Percentiles rank a stretch among this genome's conserved stretches.
phyloP scores from a whole-genome alignment of 2,113 vertebrate genomes.

The Pangasianodon gigas region DNA sequence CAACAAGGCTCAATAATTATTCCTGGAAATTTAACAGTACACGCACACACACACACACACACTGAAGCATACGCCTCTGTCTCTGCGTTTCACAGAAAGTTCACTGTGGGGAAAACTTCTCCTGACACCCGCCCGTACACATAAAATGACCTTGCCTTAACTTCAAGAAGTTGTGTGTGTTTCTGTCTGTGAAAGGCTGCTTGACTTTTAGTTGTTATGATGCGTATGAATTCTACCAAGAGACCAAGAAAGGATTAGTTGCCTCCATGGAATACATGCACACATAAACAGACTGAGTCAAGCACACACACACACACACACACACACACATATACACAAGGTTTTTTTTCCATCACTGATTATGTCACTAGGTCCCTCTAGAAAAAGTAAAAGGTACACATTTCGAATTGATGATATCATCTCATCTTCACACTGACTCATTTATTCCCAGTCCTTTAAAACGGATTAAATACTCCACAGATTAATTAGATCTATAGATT shows the following conservation, averaged over 20 bases:
- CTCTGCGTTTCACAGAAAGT: slow-evolving; percentile 36
- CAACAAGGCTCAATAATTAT: slow-evolving; percentile 28
- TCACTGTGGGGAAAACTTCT: slow-evolving; percentile 20
- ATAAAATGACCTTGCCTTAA: slow-evolving; percentile 6
- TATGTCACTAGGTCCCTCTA: slow-evolving; percentile 12
- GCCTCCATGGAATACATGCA: slow-evolving; percentile 51
- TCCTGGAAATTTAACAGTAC: slow-evolving; percentile 28
- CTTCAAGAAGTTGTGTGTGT: not conserved
- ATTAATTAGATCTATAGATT: not conserved
- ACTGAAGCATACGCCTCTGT: not conserved
- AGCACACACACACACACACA: slow-evolving; percentile 37
- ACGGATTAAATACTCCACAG: not conserved
- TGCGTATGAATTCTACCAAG: slow-evolving; percentile 23
- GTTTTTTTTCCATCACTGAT: slow-evolving; percentile 27
- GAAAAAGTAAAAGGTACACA: not conserved
- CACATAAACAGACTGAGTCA: slow-evolving; percentile 37
- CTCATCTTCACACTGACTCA: not conserved
- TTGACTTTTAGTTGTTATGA: slow-evolving; percentile 9
- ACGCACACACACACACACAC: slow-evolving; percentile 20
- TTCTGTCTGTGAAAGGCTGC: not conserved
- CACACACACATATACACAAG: not conserved
- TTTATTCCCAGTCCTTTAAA: not conserved
- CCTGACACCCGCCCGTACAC: not conserved
- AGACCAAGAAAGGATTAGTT: slow-evolving; percentile 31
- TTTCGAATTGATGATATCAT: not conserved